Base-by-base conservation (phyloP, 92 coral and sea anemone species). In the Zoanthus solanderi region DNA sequence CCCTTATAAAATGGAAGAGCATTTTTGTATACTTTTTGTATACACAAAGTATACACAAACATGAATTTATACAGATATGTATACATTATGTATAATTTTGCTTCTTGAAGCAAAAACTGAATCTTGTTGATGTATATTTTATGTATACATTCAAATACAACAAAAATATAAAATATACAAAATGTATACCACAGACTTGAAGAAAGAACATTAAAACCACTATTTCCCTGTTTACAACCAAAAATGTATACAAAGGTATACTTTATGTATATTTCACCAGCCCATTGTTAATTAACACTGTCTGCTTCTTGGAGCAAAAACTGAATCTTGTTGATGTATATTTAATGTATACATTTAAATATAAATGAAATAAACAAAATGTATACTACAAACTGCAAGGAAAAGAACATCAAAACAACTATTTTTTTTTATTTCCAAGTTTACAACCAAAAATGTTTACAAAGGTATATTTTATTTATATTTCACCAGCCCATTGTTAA, bases 401-500 rank as follows among this genome's bases (percentile, higher is more conserved):
- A 23, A 34, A 34, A 34, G 1, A 34, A 34, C 42, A 34, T 34
- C 42, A 34, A 34, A 34, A 34, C 42, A 34, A 34, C 42, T 34
- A 34, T 34, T 23, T 23, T 23, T 23, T 23, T 23, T 23, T 12
- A 72, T 16, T 72, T 72, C 77, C 77, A 42, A 12, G 15, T 76
- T 61, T 47, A 17, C 79, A 76, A 29, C 61, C 16, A 47, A 76
- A 76, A 76, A 48, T 47, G 32, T 61, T 0, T 47, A n/a, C 79
- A 47, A 76, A 76, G 52, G 79, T 48, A 47, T 76, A 76, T 37
- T 42, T 76, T 76, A 76, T 76, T 42, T 76, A 76, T 76, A 76
- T 47, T 76, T 76, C 65, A 76, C 80, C 63, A 76, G 80, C 80
- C 80, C 56, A 76, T 76, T 76, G 17, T 76, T 76, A 48, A 76